These are phyloP conservation scores for Anodontia alba DNA, from an alignment of 2,888 invertebrate genomes.

Conservation along the genomic window DNA sequence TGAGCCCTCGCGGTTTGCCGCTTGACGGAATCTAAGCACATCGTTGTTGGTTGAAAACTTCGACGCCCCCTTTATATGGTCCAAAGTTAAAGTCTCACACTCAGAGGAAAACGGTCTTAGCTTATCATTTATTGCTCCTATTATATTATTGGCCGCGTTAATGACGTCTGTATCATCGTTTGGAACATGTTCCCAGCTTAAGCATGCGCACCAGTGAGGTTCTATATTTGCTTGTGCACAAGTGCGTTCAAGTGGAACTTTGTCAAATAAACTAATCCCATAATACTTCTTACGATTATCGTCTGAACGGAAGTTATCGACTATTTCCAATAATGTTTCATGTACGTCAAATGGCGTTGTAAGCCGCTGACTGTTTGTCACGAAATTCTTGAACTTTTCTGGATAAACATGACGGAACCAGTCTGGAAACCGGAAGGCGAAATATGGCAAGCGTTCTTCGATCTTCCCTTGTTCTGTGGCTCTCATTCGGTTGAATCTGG, in stretches of 20 bases:
- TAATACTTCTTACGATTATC: background rate
- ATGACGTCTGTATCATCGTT: conserved; percentile 86
- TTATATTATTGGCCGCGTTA: conserved; percentile 86
- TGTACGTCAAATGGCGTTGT: conserved; percentile 96
- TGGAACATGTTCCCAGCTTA: conserved; percentile 91
- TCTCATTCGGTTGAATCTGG: conserved; percentile 91
- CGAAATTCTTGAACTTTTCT: conserved; percentile 87
- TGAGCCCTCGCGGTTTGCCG: conserved; percentile 93
- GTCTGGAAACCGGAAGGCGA: conserved; percentile 91
- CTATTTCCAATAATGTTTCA: conserved; percentile 89
- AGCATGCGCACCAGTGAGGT: conserved; percentile 98
- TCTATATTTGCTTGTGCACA: conserved; percentile 96
- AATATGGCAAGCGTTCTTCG: conserved; percentile 95
- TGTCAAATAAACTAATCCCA: conserved; percentile 67
- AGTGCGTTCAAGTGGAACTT: conserved; percentile 89
- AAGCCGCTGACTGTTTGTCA: conserved; percentile 89
- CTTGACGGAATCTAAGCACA: conserved; percentile 90
- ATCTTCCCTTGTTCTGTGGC: conserved; percentile 95
- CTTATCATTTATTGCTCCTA: conserved; percentile 87
- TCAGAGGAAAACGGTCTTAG: conserved; percentile 85
- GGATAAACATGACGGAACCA: conserved; percentile 89
- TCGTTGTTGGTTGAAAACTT: conserved; percentile 89
- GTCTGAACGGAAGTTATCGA: background rate
- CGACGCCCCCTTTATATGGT: conserved; percentile 89
- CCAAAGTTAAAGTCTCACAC: conserved; percentile 85